Conservation (phyloP, 37 sponge, comb jelly and placozoan species). For the Beroe forskalii region DNA sequence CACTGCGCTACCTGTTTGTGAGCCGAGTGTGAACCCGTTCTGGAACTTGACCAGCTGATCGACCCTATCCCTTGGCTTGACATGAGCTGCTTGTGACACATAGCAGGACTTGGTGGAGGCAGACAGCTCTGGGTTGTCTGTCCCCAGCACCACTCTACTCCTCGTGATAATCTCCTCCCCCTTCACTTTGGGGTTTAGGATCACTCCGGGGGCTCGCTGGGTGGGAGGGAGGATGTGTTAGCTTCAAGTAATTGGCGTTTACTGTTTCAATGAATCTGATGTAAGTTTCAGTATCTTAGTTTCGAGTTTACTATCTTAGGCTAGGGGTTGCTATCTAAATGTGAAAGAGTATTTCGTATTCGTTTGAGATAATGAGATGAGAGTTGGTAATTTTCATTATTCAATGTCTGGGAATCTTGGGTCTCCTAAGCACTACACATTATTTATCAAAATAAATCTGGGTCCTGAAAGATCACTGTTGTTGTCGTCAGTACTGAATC, state of each 20-base stretch:
- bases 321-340: no score
- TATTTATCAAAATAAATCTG: no score
- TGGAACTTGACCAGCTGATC: slow-evolving; percentile 60
- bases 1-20: background rate
- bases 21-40: slow-evolving; percentile 60
- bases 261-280: background rate
- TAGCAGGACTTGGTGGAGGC: slow-evolving; percentile 54
- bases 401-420: no score
- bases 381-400: no score
- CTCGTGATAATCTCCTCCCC: slow-evolving; percentile 63
- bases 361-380: no score
- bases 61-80: slow-evolving; percentile 16
- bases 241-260: background rate
- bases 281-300: no score
- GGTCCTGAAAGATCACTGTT: no score
- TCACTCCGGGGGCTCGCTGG: slow-evolving; percentile 47
- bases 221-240: background rate
- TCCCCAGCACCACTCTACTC: slow-evolving; percentile 23
- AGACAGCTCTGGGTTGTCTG: slow-evolving; percentile 15
- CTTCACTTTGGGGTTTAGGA: slow-evolving; percentile 43
- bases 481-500: no score
- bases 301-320: no score
- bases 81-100: slow-evolving; percentile 19
- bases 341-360: no score
- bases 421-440: no score